These are phyloP conservation scores for Globicephala melas DNA, from an alignment of 2,113 vertebrate species.

Conservation along the genomic window DNA sequence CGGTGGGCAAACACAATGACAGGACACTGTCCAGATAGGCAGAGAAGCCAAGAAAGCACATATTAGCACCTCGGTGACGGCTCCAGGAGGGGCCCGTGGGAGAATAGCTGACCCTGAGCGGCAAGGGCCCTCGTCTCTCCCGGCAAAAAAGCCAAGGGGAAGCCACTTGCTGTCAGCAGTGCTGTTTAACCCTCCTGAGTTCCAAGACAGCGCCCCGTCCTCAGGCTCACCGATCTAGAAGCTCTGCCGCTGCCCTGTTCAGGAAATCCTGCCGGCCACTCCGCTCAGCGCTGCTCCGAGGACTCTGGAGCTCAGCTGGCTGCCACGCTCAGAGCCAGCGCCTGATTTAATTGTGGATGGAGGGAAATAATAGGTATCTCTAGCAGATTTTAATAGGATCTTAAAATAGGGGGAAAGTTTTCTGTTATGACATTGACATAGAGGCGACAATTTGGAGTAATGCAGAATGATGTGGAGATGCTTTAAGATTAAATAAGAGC, in stretches of 20 bases:
- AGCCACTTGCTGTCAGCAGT: background rate
- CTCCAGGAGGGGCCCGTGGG: conserved; percentile 62
- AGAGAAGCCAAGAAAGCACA: conserved; percentile 75
- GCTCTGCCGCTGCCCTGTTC: background rate
- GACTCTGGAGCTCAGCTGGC: background rate
- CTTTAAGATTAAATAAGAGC: conserved; percentile 84
- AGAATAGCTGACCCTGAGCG: conserved; percentile 13
- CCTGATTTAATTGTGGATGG: conserved; percentile 38
- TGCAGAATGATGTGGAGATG: conserved; percentile 81
- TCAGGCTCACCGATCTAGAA: background rate
- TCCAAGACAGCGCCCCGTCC: background rate
- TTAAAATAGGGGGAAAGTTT: conserved; percentile 82
- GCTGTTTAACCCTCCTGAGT: background rate
- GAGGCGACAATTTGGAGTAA: conserved; percentile 82
- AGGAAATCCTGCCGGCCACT: conserved; percentile 33
- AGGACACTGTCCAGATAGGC: conserved; percentile 61
- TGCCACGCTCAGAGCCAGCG: background rate
- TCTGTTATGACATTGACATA: conserved; percentile 82
- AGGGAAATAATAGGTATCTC: conserved; percentile 74
- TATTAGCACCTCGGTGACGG: conserved; percentile 79
- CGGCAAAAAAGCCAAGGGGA: background rate
- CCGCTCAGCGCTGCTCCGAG: background rate
- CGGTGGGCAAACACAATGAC: conserved; percentile 50
- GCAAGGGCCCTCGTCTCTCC: conserved; percentile 19
- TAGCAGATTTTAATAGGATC: conserved; percentile 75